Conservation (phyloP, 30 jellyfish, hydroid and myxozoan genomes). For the Turritopsis rubra region DNA sequence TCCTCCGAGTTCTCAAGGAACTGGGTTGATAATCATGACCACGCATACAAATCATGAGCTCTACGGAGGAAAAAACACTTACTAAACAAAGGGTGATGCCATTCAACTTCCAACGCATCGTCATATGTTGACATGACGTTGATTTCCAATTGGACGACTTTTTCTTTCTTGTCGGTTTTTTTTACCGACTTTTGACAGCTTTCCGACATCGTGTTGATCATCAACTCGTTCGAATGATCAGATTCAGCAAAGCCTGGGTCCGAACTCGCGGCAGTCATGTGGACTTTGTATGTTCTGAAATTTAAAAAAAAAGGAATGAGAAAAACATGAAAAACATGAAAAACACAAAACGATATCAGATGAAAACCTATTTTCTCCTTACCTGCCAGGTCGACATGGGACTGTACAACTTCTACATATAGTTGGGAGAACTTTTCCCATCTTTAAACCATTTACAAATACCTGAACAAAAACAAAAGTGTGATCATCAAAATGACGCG, state of each 20-base stretch:
- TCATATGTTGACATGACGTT: constrained; percentile 24
- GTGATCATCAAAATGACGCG: neutral
- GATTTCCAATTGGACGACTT: constrained; percentile 10
- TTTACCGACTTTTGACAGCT: constrained; percentile 21
- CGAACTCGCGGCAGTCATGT: constrained; percentile 43
- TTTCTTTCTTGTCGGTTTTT: constrained; percentile 14
- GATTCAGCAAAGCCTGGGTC: constrained; percentile 43
- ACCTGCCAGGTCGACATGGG: constrained; percentile 64
- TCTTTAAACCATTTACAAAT: constrained; percentile 37
- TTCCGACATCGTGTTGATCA: constrained; percentile 32
- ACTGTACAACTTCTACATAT: constrained; percentile 48
- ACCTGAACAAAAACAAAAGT: constrained; percentile 34
- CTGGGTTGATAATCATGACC: too few species aligned
- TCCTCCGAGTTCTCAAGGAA: too few species aligned
- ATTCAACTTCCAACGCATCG: constrained; percentile 41
- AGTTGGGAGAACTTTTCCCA: constrained; percentile 55
- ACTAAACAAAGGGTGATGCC: constrained; percentile 40
- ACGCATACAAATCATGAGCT: neutral
- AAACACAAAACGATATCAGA: neutral
- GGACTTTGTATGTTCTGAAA: constrained; percentile 46
- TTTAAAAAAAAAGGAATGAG: neutral
- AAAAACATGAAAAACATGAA: neutral
- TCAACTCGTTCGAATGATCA: constrained; percentile 39
- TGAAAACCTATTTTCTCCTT: neutral
- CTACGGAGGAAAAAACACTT: neutral